Evolutionary conservation across 2,888 invertebrate species (phyloP).

Genomic region (Mesoligia furuncula): DNA sequence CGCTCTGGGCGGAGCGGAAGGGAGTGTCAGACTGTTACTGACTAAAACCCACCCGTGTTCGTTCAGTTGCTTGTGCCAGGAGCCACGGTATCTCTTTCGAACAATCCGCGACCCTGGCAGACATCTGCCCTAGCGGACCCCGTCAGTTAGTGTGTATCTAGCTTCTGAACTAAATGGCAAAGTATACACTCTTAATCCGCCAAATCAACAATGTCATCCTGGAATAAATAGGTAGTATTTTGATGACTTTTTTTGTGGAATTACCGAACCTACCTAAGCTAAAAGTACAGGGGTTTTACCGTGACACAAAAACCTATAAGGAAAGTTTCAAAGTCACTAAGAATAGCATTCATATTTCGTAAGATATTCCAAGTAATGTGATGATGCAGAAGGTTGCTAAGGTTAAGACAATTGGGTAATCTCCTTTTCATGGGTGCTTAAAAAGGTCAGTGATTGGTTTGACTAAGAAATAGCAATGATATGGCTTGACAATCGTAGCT

Average conservation of each 20-base stretch:
- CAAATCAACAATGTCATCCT: background rate
- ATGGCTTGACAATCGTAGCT: background rate
- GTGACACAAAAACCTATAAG: background rate
- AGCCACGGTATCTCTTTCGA: too few relatives aligned
- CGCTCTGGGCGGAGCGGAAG: too few relatives aligned
- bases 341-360: background rate
- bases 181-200: too few relatives aligned
- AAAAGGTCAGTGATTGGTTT: background rate
- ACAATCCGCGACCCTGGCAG: too few relatives aligned
- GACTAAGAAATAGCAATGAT: background rate
- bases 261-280: background rate
- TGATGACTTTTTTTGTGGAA: background rate
- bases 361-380: background rate
- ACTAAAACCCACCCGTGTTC: too few relatives aligned
- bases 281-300: constrained; percentile 21
- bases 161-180: background rate
- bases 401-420: background rate
- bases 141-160: too few relatives aligned
- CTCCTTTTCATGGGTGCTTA: background rate
- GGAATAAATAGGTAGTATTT: background rate
- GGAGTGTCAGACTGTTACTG: too few relatives aligned
- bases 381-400: background rate
- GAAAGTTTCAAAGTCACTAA: background rate
- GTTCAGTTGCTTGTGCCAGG: too few relatives aligned
- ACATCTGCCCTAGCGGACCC: too few relatives aligned